Evolutionary conservation across 2,888 invertebrate genomes (phyloP).

Genomic region (Plutella xylostella): DNA sequence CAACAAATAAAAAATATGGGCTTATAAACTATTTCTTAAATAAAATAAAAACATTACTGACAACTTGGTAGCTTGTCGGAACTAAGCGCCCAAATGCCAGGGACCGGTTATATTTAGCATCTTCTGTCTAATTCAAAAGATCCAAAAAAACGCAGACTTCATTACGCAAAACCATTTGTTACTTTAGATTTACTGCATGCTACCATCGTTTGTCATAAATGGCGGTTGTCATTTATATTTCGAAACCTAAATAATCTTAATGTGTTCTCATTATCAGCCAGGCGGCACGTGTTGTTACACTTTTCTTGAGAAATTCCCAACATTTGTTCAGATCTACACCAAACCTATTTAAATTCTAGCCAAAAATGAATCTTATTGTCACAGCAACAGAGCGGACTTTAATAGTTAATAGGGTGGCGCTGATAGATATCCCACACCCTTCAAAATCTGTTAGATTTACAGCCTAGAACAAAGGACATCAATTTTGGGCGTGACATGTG

Average conservation of each 20-base stretch:
- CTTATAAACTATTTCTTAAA: too few relatives aligned
- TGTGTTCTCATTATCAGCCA: constrained; percentile 55
- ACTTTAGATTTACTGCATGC: constrained; percentile 19
- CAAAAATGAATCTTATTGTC: too few relatives aligned
- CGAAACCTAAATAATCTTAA: constrained; percentile 52
- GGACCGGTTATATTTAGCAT: too few relatives aligned
- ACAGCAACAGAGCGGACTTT: too few relatives aligned
- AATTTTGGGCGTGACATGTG: constrained; percentile 53
- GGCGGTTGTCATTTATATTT: constrained; percentile 49
- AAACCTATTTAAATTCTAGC: too few relatives aligned
- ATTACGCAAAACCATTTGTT: constrained; percentile 28
- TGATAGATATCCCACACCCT: constrained; percentile 39
- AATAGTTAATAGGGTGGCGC: constrained; percentile 11
- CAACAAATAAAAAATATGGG: too few relatives aligned
- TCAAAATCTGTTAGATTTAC: constrained; percentile 51
- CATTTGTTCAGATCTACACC: too few relatives aligned
- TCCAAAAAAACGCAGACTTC: constrained; percentile 21
- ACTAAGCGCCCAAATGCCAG: too few relatives aligned
- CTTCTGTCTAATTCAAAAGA: too few relatives aligned
- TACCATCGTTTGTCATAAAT: constrained; percentile 42
- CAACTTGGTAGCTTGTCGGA: too few relatives aligned
- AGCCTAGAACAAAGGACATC: constrained; percentile 58
- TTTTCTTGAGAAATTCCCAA: constrained; percentile 38
- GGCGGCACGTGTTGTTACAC: constrained; percentile 38
- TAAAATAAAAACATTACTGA: too few relatives aligned